A percentile compares a stretch with the other conserved stretches of the same genome.
phyloP scores from a whole-genome alignment of 30 jellyfish, hydroid and myxozoan species.

The Turritopsis rubra region DNA sequence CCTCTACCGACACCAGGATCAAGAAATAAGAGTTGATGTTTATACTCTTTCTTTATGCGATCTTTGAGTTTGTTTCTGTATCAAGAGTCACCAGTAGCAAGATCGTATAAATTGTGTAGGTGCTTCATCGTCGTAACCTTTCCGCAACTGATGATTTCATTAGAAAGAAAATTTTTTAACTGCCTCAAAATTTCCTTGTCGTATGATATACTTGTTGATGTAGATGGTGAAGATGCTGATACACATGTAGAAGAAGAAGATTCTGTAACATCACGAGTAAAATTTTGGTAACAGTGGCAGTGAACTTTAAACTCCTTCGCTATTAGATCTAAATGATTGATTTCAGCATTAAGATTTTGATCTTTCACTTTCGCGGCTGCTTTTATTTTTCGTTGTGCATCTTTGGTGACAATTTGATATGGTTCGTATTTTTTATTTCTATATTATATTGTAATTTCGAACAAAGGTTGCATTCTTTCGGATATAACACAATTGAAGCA shows the following conservation, averaged over 20 bases:
- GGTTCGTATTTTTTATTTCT: neutral
- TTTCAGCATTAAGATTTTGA: neutral
- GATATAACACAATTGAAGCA: neutral
- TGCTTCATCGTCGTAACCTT: too few species aligned
- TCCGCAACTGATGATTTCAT: too few species aligned
- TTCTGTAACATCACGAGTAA: neutral
- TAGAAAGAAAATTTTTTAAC: too few species aligned
- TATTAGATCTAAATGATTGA: neutral
- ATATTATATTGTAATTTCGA: neutral
- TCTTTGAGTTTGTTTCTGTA: too few species aligned
- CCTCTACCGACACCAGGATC: too few species aligned
- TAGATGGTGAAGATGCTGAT: neutral
- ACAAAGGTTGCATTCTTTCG: neutral
- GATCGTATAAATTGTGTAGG: too few species aligned
- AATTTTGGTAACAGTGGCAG: neutral
- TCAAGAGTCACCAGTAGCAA: too few species aligned
- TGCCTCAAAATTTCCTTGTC: too few species aligned
- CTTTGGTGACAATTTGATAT: neutral
- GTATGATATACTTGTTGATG: too few species aligned
- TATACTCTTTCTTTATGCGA: too few species aligned
- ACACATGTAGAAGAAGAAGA: neutral
- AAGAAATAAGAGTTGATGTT: too few species aligned
- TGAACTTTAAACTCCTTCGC: neutral
- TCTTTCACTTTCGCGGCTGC: neutral
- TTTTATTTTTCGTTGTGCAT: neutral